Evolutionary conservation across 1,140 invertebrate species (phyloP), one percentile per base, ranked within the genome.

Genomic region (Tyrophagus putrescentiae): DNA sequence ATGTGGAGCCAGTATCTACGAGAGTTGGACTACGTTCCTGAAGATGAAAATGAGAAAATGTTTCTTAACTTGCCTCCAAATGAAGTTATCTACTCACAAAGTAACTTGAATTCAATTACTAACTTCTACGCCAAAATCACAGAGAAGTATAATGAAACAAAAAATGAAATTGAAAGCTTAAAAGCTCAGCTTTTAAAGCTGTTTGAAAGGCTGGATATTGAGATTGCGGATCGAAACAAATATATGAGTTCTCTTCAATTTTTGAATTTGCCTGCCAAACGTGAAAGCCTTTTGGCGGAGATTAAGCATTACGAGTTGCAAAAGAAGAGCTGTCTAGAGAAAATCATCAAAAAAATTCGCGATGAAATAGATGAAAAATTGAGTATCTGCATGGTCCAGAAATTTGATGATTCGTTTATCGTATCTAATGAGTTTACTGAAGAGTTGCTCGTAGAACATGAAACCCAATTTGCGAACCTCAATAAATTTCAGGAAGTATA

Each of bases 391-490:
- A 79, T 79, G 68, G 80, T 79, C 11, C n/a, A 13, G 18, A 7
- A 4, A 29, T 54, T 54, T 27, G 25, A 54, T 54, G 25, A 72
- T 3, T 76, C 78, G 50, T 82, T 76, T 62, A 72, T 76, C 58
- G 76, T 81, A 60, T 61, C 9, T 64, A 71, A 66, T 6, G 77
- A 77, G 34, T 85, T 78, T 68, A 83, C 79, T 31, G 86, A 89
- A 67, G 82, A 84, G 67, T 72, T 84, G 0, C 72, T 89, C 13
- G 77, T 77, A 16, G 66, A 82, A 4, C 83, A 87, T 68, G 85
- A 89, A 68, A 66, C 79, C 7, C 84, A 90, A 70, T 71, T 84
- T 2, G 72, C 79, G 32, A 79, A 79, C 68, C 73, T 85, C 27
- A 78, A 79, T 56, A 76, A 73, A 21, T 82, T 78, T 68, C 84